Percentiles rank a stretch among this genome's conserved stretches.
phyloP scores from a whole-genome alignment of 2,797 vertebrate genomes.

The Coccyzus lansbergi region DNA sequence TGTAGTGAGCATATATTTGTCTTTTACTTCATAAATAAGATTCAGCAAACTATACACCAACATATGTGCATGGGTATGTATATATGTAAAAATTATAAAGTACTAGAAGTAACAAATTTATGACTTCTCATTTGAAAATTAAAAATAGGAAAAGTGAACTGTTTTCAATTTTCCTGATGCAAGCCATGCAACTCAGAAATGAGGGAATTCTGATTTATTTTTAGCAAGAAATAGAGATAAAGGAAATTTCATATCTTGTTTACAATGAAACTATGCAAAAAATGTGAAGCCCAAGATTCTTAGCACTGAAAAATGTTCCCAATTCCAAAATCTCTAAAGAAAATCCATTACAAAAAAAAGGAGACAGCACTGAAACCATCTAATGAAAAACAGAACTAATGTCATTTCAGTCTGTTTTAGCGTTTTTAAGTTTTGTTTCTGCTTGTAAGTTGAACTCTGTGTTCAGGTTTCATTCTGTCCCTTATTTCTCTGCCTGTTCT shows the following conservation, averaged over 20 bases:
- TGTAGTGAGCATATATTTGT: neutral
- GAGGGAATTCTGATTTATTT: neutral
- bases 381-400: neutral
- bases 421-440: neutral
- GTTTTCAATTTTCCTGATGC: neutral
- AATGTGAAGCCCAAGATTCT: neutral
- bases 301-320: neutral
- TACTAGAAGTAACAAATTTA: neutral
- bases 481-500: neutral
- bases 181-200: neutral
- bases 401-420: neutral
- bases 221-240: neutral
- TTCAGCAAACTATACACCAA: neutral
- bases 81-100: neutral
- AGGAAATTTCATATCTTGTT: neutral
- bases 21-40: neutral
- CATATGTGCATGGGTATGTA: neutral
- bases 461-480: neutral
- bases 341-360: neutral
- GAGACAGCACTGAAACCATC: neutral
- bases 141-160: neutral
- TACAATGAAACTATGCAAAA: neutral
- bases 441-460: neutral
- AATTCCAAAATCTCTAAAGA: neutral
- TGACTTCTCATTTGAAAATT: neutral